These are phyloP conservation scores for Hymenopus coronatus DNA, from an alignment of 2,888 invertebrate species.

Conservation along the genomic window DNA sequence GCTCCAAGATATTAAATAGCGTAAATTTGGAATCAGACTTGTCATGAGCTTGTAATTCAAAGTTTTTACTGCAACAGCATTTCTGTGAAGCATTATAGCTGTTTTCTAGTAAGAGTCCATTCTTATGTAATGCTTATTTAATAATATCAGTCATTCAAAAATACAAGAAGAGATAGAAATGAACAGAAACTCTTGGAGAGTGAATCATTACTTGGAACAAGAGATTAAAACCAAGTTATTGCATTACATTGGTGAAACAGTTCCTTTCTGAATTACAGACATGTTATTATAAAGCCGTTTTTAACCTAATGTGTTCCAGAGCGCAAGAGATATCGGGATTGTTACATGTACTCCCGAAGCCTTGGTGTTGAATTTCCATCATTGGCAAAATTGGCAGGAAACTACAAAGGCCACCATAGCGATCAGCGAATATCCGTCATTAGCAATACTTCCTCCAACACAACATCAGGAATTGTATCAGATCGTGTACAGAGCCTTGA, in stretches of 20 bases:
- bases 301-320: constrained; percentile 47
- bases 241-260: too few relatives aligned
- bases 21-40: too few relatives aligned
- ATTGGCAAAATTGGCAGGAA: constrained; percentile 26
- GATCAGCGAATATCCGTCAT: constrained; percentile 87
- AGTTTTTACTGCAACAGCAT: too few relatives aligned
- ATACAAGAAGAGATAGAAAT: not conserved
- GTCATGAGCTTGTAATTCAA: too few relatives aligned
- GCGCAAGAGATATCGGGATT: constrained; percentile 61
- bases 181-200: not conserved
- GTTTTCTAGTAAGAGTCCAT: too few relatives aligned
- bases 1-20: too few relatives aligned
- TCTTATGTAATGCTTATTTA: too few relatives aligned
- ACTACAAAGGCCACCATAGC: constrained; percentile 55
- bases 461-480: constrained; percentile 94
- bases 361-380: constrained; percentile 26
- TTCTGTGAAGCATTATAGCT: too few relatives aligned
- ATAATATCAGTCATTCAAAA: not conserved
- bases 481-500: constrained; percentile 94
- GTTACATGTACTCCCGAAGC: constrained; percentile 64
- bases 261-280: not conserved
- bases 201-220: not conserved
- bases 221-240: too few relatives aligned
- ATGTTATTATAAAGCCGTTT: not conserved
- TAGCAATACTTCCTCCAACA: constrained; percentile 92